These are phyloP conservation scores for Unio pictorum DNA, from an alignment of 2,888 invertebrate genomes.

Conservation along the genomic window DNA sequence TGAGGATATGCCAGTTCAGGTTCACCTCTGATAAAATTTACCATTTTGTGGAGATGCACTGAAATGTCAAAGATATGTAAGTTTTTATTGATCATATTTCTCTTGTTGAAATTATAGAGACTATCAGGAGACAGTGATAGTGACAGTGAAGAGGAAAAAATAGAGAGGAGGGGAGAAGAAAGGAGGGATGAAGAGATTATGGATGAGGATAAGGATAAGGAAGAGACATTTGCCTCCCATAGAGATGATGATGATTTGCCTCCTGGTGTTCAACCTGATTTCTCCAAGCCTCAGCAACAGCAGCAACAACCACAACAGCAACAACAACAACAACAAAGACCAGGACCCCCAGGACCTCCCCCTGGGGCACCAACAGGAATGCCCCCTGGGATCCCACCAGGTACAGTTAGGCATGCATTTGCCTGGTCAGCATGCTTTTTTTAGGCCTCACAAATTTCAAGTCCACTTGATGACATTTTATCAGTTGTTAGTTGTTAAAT, in stretches of 20 bases:
- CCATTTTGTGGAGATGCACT: no score
- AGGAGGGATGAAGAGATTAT: slow-evolving; percentile 13
- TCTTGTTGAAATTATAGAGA: no score
- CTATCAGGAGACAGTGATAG: no score
- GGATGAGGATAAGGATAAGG: slow-evolving; percentile 17
- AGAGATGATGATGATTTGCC: slow-evolving; percentile 22
- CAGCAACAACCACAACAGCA: neutral
- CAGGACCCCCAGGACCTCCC: slow-evolving; percentile 55
- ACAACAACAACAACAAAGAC: slow-evolving; percentile 17
- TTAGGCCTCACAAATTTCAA: no score
- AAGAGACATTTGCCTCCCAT: slow-evolving; percentile 31
- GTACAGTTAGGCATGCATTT: slow-evolving; percentile 19
- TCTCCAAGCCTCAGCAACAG: slow-evolving; percentile 1
- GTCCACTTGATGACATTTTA: no score
- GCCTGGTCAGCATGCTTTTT: no score
- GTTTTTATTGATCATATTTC: no score
- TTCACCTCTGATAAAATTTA: no score
- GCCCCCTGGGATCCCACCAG: slow-evolving; percentile 65
- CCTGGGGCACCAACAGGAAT: slow-evolving; percentile 60
- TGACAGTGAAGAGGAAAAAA: no score
- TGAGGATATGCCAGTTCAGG: no score
- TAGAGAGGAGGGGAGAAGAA: slow-evolving; percentile 8
- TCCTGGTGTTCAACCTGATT: slow-evolving; percentile 9
- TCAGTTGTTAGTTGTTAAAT: no score
- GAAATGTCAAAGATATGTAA: no score